Conservation (phyloP, 2,797 vertebrate species). For the Chrysocyon brachyurus region DNA sequence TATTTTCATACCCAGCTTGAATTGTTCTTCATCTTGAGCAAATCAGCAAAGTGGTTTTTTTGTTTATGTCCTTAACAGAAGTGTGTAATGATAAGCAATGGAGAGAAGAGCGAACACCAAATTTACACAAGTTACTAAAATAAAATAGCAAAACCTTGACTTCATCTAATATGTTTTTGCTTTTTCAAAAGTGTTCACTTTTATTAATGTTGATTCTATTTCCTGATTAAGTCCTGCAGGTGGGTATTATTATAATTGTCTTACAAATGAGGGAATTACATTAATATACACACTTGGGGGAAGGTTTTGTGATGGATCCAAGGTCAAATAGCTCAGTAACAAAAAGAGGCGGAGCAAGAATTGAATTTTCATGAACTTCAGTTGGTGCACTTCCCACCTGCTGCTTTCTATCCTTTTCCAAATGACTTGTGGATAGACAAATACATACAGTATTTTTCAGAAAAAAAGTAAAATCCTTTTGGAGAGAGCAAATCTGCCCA, state of each 20-base stretch:
- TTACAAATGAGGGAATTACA: not conserved
- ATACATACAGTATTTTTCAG: not conserved
- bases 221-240: constrained; percentile 18
- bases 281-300: not conserved
- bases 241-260: not conserved
- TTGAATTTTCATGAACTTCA: constrained; percentile 36
- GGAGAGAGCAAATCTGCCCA: not conserved
- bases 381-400: not conserved
- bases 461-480: constrained; percentile 46
- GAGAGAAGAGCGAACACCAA: not conserved
- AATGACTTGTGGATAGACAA: not conserved
- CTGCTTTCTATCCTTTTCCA: constrained; percentile 14
- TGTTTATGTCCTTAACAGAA: constrained; percentile 49
- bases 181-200: constrained; percentile 16
- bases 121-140: constrained; percentile 30
- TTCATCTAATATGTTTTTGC: not conserved
- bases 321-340: constrained; percentile 13
- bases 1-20: constrained; percentile 15
- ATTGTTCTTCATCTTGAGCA: constrained; percentile 35
- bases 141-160: not conserved
- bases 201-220: constrained; percentile 25
- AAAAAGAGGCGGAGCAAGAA: not conserved
- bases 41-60: not conserved
- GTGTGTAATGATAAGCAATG: constrained; percentile 28
- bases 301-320: not conserved